These are phyloP conservation scores for Musca domestica DNA, from an alignment of 1,140 invertebrate genomes.

Conservation along the genomic window DNA sequence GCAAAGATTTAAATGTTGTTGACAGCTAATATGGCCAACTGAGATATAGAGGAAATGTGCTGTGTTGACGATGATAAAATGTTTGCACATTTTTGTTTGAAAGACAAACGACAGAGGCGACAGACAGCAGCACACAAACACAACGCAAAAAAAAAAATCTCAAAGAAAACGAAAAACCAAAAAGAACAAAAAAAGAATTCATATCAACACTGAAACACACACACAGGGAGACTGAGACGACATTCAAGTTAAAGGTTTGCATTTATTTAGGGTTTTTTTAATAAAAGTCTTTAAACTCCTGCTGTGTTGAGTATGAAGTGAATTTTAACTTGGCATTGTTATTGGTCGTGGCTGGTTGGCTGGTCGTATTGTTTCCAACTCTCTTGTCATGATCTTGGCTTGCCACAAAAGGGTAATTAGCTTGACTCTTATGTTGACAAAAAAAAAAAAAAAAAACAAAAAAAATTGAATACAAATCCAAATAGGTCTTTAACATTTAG, in stretches of 20 bases:
- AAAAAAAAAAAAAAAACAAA: background rate
- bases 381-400: slow-evolving; percentile 12
- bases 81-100: slow-evolving; percentile 12
- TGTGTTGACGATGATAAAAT: slow-evolving; percentile 17
- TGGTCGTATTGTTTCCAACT: background rate
- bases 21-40: slow-evolving; percentile 26
- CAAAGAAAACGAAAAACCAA: slow-evolving; percentile 6
- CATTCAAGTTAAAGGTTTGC: slow-evolving; percentile 6
- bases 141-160: background rate
- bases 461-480: background rate
- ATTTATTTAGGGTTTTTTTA: slow-evolving; percentile 3
- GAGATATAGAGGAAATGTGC: background rate
- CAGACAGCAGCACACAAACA: background rate
- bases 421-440: background rate
- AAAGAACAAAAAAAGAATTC: background rate
- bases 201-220: background rate
- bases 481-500: background rate
- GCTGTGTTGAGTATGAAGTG: background rate
- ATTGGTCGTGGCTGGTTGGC: background rate
- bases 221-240: background rate
- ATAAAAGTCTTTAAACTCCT: slow-evolving; percentile 21
- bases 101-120: slow-evolving; percentile 4
- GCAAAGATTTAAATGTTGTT: slow-evolving; percentile 26
- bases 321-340: background rate
- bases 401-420: slow-evolving; percentile 21